phyloP scores from a whole-genome alignment of 2,888 invertebrate species.

The Deroplatys truncata region DNA sequence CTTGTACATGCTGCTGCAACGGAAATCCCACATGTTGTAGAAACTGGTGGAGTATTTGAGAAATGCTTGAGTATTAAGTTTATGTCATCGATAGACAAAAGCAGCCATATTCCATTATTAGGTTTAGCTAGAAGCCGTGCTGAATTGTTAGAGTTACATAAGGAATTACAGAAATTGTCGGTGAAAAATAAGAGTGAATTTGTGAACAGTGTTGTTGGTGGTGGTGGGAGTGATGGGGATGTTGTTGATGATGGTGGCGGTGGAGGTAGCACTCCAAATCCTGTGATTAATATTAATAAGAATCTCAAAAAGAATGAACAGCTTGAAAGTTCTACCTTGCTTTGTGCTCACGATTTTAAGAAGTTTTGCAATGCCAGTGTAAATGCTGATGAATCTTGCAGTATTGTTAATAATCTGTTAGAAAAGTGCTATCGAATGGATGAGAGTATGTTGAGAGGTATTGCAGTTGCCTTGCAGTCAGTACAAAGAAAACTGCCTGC shows the following conservation, averaged over 20 bases:
- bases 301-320: not conserved
- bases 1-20: not conserved
- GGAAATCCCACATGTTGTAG: not conserved
- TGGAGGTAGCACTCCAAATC: not conserved
- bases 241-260: not conserved
- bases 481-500: not conserved
- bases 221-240: not conserved
- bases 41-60: constrained; percentile 19
- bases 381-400: not conserved
- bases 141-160: constrained; percentile 6
- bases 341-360: not conserved
- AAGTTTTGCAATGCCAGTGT: not conserved
- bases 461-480: not conserved
- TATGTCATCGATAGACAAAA: not conserved
- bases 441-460: not conserved
- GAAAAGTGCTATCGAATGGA: not conserved
- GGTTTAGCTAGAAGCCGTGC: constrained; percentile 6
- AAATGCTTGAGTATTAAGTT: not conserved
- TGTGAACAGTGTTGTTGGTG: not conserved
- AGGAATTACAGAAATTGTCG: not conserved
- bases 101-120: not conserved
- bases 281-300: not conserved
- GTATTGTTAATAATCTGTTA: not conserved
- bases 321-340: not conserved
- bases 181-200: not conserved